Conservation (phyloP, 2,888 invertebrate genomes). For the Drosophila prostipennis region DNA sequence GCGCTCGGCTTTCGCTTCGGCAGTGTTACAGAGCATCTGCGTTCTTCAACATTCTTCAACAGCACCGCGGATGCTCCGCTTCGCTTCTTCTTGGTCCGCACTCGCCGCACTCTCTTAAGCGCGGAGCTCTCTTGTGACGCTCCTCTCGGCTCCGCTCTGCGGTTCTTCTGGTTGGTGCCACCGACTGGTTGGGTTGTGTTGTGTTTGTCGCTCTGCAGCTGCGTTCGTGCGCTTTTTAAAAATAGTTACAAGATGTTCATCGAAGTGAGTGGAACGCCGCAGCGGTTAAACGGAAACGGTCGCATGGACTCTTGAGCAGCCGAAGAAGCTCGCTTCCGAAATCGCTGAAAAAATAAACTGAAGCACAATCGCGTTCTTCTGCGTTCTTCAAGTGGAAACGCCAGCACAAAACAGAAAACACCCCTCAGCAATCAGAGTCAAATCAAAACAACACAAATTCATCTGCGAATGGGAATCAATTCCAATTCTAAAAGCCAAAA, state of each 20-base stretch:
- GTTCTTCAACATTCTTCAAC: slow-evolving; percentile 72
- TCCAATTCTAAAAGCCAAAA: slow-evolving; percentile 5
- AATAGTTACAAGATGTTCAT: slow-evolving; percentile 84
- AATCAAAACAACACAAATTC: slow-evolving; percentile 1
- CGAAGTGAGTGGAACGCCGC: slow-evolving; percentile 83
- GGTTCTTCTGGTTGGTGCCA: slow-evolving; percentile 38
- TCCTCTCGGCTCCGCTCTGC: slow-evolving; percentile 10
- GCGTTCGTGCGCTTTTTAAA: slow-evolving; percentile 82
- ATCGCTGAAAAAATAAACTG: slow-evolving; percentile 17
- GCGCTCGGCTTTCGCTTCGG: slow-evolving; percentile 14
- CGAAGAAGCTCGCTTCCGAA: slow-evolving; percentile 42
- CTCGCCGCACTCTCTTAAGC: slow-evolving; percentile 56
- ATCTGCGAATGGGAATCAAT: neutral
- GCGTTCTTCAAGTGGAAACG: slow-evolving; percentile 8
- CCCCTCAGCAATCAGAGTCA: slow-evolving; percentile 4
- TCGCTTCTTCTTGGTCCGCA: slow-evolving; percentile 58
- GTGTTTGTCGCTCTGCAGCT: slow-evolving; percentile 72
- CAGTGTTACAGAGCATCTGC: slow-evolving; percentile 50
- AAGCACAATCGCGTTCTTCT: slow-evolving; percentile 25
- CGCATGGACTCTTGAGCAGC: slow-evolving; percentile 43
- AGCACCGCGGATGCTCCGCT: slow-evolving; percentile 77
- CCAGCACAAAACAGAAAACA: neutral
- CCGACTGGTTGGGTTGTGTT: slow-evolving; percentile 30
- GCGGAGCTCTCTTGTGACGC: slow-evolving; percentile 55
- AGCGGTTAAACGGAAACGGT: slow-evolving; percentile 70